phyloP scores from a whole-genome alignment of 2,113 vertebrate species.

The Merops nubicus region DNA sequence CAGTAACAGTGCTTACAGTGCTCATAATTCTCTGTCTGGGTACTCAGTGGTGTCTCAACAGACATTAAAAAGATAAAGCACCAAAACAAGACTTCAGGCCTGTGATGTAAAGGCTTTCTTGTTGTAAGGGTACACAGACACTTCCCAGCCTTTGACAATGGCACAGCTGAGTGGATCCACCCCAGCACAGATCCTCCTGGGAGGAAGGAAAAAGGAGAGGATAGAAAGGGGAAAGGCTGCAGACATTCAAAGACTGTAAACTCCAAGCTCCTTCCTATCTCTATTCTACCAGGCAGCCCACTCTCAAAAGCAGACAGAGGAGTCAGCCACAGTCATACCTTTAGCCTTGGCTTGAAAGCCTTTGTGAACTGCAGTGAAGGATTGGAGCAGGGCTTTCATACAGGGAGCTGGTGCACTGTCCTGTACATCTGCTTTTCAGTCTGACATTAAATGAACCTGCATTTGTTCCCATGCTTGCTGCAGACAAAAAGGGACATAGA shows the following conservation, averaged over 20 bases:
- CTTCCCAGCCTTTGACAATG: neutral
- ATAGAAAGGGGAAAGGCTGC: neutral
- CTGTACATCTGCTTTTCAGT: neutral
- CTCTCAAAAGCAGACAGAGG: constrained; percentile 7
- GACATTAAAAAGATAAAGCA: neutral
- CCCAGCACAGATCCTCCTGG: neutral
- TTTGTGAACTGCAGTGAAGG: constrained; percentile 15
- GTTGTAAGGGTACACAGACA: neutral
- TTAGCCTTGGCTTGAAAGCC: constrained; percentile 21
- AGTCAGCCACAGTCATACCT: constrained; percentile 10
- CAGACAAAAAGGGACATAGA: neutral
- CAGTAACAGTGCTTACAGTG: neutral
- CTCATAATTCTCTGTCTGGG: neutral
- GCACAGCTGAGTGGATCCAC: neutral
- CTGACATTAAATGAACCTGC: neutral
- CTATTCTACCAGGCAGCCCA: neutral
- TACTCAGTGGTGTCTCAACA: neutral
- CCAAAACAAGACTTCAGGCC: neutral
- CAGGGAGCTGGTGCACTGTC: neutral
- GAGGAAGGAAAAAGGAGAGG: neutral
- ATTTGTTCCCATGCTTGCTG: neutral
- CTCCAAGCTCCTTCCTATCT: neutral
- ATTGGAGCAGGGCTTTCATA: constrained; percentile 7
- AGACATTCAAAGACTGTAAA: neutral
- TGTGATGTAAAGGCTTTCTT: neutral